Evolutionary conservation across 2,888 invertebrate genomes (phyloP).

Genomic region (Cheiracanthium punctorium): DNA sequence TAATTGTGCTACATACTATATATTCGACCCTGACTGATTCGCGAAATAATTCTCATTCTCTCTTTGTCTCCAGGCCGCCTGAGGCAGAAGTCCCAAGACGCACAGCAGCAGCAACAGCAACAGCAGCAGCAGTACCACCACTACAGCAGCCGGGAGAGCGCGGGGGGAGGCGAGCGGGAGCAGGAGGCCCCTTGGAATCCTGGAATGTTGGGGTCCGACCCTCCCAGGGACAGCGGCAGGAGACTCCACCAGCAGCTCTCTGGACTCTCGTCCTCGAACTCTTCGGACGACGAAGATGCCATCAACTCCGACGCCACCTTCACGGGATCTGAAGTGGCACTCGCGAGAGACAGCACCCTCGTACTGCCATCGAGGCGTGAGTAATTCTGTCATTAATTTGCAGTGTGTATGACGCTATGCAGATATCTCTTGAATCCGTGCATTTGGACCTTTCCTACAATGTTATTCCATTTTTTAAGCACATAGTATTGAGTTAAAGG

Average conservation of each 20-base stretch:
- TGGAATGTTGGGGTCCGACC: constrained; percentile 61
- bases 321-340: constrained; percentile 88
- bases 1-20: no score
- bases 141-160: constrained; percentile 6
- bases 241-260: constrained; percentile 61
- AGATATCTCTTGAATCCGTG: no score
- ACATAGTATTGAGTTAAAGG: no score
- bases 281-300: constrained; percentile 80
- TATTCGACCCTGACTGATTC: no score
- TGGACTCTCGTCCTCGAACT: constrained; percentile 47
- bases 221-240: constrained; percentile 48
- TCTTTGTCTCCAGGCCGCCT: constrained; percentile 29
- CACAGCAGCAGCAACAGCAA: constrained; percentile 22
- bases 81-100: constrained; percentile 53
- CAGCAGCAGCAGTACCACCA: constrained; percentile 5
- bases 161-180: no score
- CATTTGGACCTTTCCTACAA: no score
- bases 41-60: no score
- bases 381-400: no score
- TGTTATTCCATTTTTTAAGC: no score
- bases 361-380: constrained; percentile 79
- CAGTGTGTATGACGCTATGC: no score
- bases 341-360: constrained; percentile 87
- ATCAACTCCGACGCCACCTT: constrained; percentile 87
- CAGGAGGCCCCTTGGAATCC: constrained; percentile 53